A percentile compares a stretch with the other conserved stretches of the same genome.
phyloP scores from a whole-genome alignment of 2,797 vertebrate genomes.

The Myotis myotis region DNA sequence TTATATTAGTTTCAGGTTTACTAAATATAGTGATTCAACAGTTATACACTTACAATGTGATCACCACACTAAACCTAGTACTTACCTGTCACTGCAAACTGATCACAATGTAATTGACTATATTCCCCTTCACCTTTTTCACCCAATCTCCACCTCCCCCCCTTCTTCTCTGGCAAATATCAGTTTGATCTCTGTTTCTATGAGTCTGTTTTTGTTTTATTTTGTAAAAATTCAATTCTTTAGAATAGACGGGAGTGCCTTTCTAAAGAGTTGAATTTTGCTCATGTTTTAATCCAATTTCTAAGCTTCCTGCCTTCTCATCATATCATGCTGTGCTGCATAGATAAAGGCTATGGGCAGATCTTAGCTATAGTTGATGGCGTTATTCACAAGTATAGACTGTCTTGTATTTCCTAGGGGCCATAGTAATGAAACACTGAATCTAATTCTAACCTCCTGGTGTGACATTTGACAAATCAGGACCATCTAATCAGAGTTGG shows the following conservation, averaged over 20 bases:
- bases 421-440: conserved; percentile 1
- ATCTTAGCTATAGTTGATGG: background rate
- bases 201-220: background rate
- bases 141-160: background rate
- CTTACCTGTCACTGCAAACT: background rate
- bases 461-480: background rate
- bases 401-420: background rate
- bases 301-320: background rate
- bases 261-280: conserved; percentile 13
- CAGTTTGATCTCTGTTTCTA: background rate
- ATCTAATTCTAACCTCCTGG: background rate
- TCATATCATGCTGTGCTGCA: background rate
- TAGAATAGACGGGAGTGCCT: background rate
- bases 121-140: background rate
- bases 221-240: background rate
- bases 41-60: background rate
- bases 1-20: background rate
- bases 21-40: background rate
- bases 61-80: background rate
- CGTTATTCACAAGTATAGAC: background rate
- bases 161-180: background rate
- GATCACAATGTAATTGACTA: no score
- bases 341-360: background rate
- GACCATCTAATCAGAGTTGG: background rate
- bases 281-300: background rate